These are phyloP conservation scores for Caenorhabditis doughertyi DNA, from an alignment of 2,888 invertebrate genomes.

Conservation along the genomic window DNA sequence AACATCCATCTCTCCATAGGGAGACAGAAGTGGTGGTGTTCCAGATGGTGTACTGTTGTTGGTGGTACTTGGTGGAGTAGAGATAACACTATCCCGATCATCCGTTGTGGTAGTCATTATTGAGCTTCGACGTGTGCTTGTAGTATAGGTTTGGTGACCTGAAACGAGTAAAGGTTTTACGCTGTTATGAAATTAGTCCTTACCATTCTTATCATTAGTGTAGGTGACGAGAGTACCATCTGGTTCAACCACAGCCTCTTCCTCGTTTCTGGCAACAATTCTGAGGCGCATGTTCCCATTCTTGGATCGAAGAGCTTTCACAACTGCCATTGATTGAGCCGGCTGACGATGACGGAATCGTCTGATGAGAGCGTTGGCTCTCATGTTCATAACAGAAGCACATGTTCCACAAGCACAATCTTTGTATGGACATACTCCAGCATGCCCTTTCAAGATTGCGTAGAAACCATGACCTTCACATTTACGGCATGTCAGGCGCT, in stretches of 20 bases:
- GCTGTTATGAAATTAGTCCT: not conserved
- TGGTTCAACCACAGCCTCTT: slow-evolving; percentile 6
- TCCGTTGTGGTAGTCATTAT: slow-evolving; percentile 37
- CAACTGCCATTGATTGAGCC: slow-evolving; percentile 66
- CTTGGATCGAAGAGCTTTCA: slow-evolving; percentile 71
- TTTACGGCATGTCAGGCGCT: slow-evolving; percentile 77
- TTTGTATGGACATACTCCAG: slow-evolving; percentile 76
- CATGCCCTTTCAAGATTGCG: slow-evolving; percentile 77
- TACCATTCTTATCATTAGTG: slow-evolving; percentile 45
- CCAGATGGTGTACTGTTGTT: slow-evolving; percentile 45
- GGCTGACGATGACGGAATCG: slow-evolving; percentile 75
- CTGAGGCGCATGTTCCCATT: slow-evolving; percentile 74
- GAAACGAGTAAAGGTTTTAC: too few relatives aligned
- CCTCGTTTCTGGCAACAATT: slow-evolving; percentile 65
- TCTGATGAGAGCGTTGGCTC: slow-evolving; percentile 77
- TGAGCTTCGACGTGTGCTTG: slow-evolving; percentile 34
- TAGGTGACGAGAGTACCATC: slow-evolving; percentile 59
- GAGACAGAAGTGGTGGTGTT: slow-evolving; percentile 43
- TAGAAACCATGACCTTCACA: slow-evolving; percentile 78
- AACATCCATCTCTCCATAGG: slow-evolving; percentile 39
- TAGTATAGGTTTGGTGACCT: slow-evolving; percentile 53
- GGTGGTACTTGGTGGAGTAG: slow-evolving; percentile 28
- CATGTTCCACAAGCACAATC: slow-evolving; percentile 76
- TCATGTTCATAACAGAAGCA: slow-evolving; percentile 73
- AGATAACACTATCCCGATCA: slow-evolving; percentile 35